Percentiles rank a stretch among this genome's conserved stretches.
Evolutionary conservation across 2,888 invertebrate genomes (phyloP).

Genomic region (Aphidoletes aphidimyza): DNA sequence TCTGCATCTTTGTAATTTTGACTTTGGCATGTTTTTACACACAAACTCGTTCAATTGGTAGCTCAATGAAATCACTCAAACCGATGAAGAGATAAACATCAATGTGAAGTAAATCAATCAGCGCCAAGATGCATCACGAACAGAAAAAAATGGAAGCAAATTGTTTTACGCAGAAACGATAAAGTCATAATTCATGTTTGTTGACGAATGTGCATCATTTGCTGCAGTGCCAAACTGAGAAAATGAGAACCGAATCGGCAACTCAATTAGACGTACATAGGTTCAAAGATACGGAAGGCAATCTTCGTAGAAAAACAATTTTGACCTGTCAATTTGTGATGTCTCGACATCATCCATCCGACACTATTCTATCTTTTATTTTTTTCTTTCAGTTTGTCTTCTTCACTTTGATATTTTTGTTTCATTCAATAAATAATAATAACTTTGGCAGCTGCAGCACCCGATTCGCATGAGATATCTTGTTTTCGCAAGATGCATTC

Average conservation of each 20-base stretch:
- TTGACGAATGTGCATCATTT: not conserved
- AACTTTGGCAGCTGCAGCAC: constrained; percentile 6
- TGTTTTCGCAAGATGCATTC: not conserved
- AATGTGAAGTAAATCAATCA: constrained; percentile 26
- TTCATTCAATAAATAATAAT: constrained; percentile 1
- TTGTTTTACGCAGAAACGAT: constrained; percentile 51
- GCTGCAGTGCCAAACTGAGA: not conserved
- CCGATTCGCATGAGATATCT: not conserved
- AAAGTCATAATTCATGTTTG: constrained; percentile 49
- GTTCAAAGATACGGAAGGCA: constrained; percentile 6
- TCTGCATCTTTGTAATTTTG: not conserved
- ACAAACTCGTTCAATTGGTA: too few species aligned
- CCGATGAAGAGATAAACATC: constrained; percentile 11
- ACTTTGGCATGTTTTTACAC: not conserved
- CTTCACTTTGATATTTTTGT: not conserved
- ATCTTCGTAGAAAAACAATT: not conserved
- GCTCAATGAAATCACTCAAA: not conserved
- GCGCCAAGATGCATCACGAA: not conserved
- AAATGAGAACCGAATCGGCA: too few species aligned
- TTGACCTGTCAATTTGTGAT: constrained; percentile 39
- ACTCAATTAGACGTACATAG: not conserved
- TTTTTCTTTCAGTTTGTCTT: too few species aligned
- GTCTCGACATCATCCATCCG: not conserved
- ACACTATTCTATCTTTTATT: too few species aligned
- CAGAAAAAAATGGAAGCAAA: constrained; percentile 30